Conservation (phyloP, 2,797 vertebrate species). For the Dermochelys coriacea region DNA sequence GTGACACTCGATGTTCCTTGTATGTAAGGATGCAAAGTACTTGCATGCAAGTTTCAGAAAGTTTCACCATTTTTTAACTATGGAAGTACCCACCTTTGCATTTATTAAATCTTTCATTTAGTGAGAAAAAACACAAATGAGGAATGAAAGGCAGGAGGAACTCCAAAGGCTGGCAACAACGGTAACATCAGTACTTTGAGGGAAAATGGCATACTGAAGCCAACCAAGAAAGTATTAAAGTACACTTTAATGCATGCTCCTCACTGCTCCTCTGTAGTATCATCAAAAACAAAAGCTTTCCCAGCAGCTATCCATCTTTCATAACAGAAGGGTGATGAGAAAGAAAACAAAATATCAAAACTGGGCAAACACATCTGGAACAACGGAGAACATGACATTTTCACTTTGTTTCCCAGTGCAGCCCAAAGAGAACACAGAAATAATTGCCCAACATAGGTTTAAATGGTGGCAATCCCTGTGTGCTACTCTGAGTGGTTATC, state of each 20-base stretch:
- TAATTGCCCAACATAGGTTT: background rate
- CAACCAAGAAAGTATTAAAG: background rate
- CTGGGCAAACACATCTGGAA: background rate
- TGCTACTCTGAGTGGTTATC: background rate
- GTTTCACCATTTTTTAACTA: background rate
- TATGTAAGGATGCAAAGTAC: rapidly evolving
- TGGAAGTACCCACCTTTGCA: background rate
- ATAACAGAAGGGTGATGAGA: background rate
- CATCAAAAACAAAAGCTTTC: background rate
- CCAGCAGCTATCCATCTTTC: background rate
- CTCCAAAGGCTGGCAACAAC: background rate
- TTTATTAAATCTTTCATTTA: background rate
- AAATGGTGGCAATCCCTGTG: background rate
- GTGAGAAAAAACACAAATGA: background rate
- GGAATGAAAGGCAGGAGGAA: background rate
- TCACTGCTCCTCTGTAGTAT: background rate
- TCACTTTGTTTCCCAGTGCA: constrained; percentile 5
- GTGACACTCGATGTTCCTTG: background rate
- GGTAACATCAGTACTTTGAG: rapidly evolving
- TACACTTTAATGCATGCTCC: background rate
- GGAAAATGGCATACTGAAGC: background rate
- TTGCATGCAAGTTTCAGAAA: background rate
- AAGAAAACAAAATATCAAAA: background rate
- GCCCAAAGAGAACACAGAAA: background rate
- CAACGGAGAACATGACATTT: background rate